Percentiles rank a stretch among this genome's conserved stretches.
Evolutionary conservation across 1,140 invertebrate genomes (phyloP).

Genomic region (Coboldia fuscipes): DNA sequence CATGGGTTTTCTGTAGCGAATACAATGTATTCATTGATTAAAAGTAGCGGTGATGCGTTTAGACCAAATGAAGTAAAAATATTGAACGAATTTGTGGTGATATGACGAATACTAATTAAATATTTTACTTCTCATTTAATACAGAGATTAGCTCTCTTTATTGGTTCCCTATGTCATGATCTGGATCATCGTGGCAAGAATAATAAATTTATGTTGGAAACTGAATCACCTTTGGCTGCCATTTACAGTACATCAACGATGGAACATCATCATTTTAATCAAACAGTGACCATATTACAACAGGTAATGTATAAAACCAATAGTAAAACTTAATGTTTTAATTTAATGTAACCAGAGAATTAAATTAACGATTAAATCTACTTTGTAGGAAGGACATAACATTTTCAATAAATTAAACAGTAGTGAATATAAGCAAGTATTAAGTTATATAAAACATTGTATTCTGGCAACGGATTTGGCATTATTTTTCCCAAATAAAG

Average conservation of each 20-base stretch:
- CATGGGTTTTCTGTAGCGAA: constrained; percentile 73
- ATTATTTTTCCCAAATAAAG: constrained; percentile 55
- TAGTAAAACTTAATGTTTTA: constrained; percentile 2
- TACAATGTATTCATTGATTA: constrained; percentile 57
- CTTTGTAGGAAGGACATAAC: constrained; percentile 49
- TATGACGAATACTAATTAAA: constrained; percentile 1
- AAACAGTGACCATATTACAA: constrained; percentile 63
- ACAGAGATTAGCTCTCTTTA: constrained; percentile 50
- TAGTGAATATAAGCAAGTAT: constrained; percentile 54
- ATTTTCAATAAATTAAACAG: constrained; percentile 52
- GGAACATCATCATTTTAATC: constrained; percentile 77
- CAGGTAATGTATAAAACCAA: constrained; percentile 23
- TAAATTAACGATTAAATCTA: background rate
- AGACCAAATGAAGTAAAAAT: constrained; percentile 30
- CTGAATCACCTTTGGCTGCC: constrained; percentile 53
- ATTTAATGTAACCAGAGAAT: constrained; percentile 1
- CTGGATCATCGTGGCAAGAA: constrained; percentile 68
- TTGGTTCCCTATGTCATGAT: constrained; percentile 64
- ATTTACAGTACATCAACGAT: constrained; percentile 68
- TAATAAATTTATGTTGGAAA: constrained; percentile 65
- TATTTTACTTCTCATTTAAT: constrained; percentile 3
- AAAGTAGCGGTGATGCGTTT: constrained; percentile 30
- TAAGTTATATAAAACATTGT: constrained; percentile 54
- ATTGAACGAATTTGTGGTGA: constrained; percentile 7
- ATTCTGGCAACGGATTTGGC: constrained; percentile 70